Conservation (phyloP, 2,888 invertebrate genomes). For the Lasioglossum malachurum region DNA sequence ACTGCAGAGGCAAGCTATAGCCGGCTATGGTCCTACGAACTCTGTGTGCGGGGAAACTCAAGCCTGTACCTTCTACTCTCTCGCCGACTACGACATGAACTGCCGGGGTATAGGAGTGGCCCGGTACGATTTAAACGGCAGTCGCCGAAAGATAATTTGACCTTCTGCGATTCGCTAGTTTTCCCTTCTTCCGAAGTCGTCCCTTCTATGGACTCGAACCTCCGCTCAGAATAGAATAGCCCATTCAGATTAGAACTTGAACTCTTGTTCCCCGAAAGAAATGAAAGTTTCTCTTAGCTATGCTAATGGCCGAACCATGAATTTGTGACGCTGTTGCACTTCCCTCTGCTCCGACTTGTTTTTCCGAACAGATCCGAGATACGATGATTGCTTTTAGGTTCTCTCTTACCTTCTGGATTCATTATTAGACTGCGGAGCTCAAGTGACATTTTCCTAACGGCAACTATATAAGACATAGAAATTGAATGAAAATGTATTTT, state of each 20-base stretch:
- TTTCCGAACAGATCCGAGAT: background rate
- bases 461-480: background rate
- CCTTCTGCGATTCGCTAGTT: constrained; percentile 64
- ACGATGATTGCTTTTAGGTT: background rate
- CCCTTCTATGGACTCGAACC: constrained; percentile 37
- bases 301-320: constrained; percentile 10
- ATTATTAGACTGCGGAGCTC: background rate
- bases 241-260: constrained; percentile 32
- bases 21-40: constrained; percentile 70
- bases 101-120: constrained; percentile 51
- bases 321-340: constrained; percentile 5
- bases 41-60: constrained; percentile 64
- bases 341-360: background rate
- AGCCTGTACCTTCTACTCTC: constrained; percentile 50
- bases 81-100: constrained; percentile 65
- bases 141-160: constrained; percentile 73
- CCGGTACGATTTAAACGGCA: constrained; percentile 70
- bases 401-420: background rate
- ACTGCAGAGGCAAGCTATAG: constrained; percentile 76
- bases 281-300: constrained; percentile 4
- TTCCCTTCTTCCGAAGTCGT: constrained; percentile 50
- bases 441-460: background rate
- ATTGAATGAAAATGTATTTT: background rate
- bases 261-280: background rate
- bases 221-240: constrained; percentile 26